Percentiles rank a stretch among this genome's conserved stretches.
Conservation (phyloP, 2,888 invertebrate species). For the Hirtodrosophila histrioides region DNA sequence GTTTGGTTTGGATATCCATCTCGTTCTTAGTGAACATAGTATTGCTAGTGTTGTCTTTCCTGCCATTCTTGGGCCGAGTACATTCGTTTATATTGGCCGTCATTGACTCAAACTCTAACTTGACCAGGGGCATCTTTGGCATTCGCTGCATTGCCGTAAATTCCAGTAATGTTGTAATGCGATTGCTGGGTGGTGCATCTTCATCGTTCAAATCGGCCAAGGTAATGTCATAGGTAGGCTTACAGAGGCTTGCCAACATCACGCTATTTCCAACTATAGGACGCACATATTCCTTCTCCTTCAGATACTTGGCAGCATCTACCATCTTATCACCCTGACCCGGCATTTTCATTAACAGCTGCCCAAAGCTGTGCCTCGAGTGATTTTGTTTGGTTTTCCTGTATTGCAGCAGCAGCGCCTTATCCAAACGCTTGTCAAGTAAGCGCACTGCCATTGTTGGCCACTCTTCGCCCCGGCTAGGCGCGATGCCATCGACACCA, state of each 20-base stretch:
- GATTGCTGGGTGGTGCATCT: not conserved
- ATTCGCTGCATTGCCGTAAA: too few relatives aligned
- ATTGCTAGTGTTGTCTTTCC: too few relatives aligned
- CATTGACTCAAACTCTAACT: too few relatives aligned
- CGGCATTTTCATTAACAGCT: conserved; percentile 14
- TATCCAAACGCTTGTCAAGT: conserved; percentile 25
- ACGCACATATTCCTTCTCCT: conserved; percentile 7
- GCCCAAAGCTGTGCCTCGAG: conserved; percentile 16
- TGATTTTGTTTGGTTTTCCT: not conserved
- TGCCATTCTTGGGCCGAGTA: too few relatives aligned
- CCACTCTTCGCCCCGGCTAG: conserved; percentile 33
- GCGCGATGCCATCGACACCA: conserved; percentile 22
- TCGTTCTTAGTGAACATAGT: too few relatives aligned
- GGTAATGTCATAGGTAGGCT: not conserved
- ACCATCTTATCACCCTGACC: not conserved
- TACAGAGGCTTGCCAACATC: fast-evolving
- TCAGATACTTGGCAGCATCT: conserved; percentile 29
- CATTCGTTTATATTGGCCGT: too few relatives aligned
- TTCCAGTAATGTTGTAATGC: not conserved
- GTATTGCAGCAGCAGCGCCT: conserved; percentile 6
- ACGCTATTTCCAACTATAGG: too few relatives aligned
- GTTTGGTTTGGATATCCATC: too few relatives aligned
- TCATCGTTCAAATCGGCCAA: conserved; percentile 30
- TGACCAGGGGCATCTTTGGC: too few relatives aligned
- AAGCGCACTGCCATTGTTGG: not conserved